Base-by-base conservation (phyloP, 2,888 invertebrate genomes). In the Stenurella melanura region DNA sequence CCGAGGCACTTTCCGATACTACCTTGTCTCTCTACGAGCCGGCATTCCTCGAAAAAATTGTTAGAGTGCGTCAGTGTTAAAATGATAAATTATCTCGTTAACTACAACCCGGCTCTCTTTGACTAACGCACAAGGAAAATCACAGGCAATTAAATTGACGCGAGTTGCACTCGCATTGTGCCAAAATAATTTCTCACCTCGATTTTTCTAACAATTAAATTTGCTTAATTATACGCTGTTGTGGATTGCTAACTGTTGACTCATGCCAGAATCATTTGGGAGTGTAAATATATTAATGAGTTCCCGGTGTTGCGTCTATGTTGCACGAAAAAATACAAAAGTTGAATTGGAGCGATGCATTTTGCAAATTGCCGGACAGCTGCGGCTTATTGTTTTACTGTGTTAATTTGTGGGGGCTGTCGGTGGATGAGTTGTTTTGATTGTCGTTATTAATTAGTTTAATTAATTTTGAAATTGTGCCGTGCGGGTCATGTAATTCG, bases 261-360 rank as follows among this genome's bases (percentile, higher is more conserved):
- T 63, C 63, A 72, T 30, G 61, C 63, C 72, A 72, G 30, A 50
- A 30, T 17, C 63, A 63, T 63, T 63, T 38, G 2, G 18, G 12
- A 7, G 17, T 19, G 54, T 63, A 72, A 72, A 72, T 72, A 72
- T 30, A 34, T 72, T 63, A 63, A 72, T 63, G 61, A 72, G 60
- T 68, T 54, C 34, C 2, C 18, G 10, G 42, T 42, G 71, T 17
- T 2, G 26, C 61, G 38, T 17, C 42, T 19, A 18, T 6, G 18
- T 3, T 34, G 11, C 17, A 26, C n/a, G 10, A 42, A 61, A 54
- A 61, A 70, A 58, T 12, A 50, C 15, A 30, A 10, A 50, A 63
- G 50, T 50, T 30, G 71, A n/a, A 50, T 38, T 19, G 12, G 61
- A 38, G n/a, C 50, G 50, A 26, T 54, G 70, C 70, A 21, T 42